Evolutionary conservation across 2,797 vertebrate genomes (phyloP).

Genomic region (Sciurus vulgaris): DNA sequence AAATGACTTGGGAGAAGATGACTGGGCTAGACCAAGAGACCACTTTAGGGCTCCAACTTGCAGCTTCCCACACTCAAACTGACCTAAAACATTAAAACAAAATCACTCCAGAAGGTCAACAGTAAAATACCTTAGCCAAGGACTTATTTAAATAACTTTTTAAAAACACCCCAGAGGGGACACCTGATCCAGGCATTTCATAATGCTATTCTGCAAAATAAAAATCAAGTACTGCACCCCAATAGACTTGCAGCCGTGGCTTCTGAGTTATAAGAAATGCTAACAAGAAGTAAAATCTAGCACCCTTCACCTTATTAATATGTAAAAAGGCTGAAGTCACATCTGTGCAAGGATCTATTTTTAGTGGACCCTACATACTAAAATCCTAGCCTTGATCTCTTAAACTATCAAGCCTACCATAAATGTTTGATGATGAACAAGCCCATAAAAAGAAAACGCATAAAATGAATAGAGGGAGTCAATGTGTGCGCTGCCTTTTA

Average conservation of each 20-base stretch:
- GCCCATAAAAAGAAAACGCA: constrained; percentile 85
- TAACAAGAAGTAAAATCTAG: constrained; percentile 67
- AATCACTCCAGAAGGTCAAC: neutral
- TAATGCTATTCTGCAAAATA: constrained; percentile 62
- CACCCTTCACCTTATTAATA: constrained; percentile 77
- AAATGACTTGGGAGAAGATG: neutral
- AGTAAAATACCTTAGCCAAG: neutral
- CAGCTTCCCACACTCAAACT: neutral
- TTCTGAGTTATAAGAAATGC: constrained; percentile 64
- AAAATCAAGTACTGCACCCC: constrained; percentile 26
- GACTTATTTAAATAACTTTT: constrained; percentile 60
- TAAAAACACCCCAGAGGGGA: neutral
- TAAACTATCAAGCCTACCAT: constrained; percentile 84
- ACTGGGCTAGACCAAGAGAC: neutral
- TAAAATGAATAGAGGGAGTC: constrained; percentile 82
- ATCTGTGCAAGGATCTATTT: constrained; percentile 84
- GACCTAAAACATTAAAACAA: neutral
- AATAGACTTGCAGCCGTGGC: constrained; percentile 8
- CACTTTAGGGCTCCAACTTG: neutral
- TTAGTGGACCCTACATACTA: constrained; percentile 79
- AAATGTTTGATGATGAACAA: constrained; percentile 87
- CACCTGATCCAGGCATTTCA: constrained; percentile 43
- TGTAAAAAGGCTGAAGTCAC: constrained; percentile 82
- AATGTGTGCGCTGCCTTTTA: constrained; percentile 85
- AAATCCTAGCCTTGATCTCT: constrained; percentile 83